Base-by-base conservation (phyloP, 2,888 invertebrate genomes). In the Cerastoderma edule region DNA sequence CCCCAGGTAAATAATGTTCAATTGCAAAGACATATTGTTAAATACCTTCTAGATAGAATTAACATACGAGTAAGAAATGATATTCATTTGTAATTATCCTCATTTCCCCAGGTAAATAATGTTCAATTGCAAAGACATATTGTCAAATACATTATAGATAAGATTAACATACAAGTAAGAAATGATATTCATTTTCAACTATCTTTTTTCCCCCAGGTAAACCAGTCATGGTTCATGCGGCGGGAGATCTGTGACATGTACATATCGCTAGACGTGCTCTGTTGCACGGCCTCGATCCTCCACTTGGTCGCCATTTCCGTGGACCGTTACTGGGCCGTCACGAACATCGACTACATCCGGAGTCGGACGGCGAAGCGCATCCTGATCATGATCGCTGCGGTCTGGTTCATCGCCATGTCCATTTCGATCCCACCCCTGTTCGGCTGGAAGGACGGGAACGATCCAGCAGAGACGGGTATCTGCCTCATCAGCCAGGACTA, bases 251-350 rank as follows among this genome's bases (percentile, higher is more conserved):
- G 99, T 93, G 98, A 98, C 93, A 97, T 98, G 95, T 99, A 98
- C 98, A 98, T 98, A 46, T 97, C 97, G 53, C 96, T 97, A 87
- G 99, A 99, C 93, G 98, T 99, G n/a, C 95, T 99, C 0, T 97
- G 98, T 94, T 99, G 99, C 93, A 98, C 99, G 0, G 97, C 98
- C 68, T 97, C 98, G 87, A 98, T 99, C 92, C 95, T 99, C 89
- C 99, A 99, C 94, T 95, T 99, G 83, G 97, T 99, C 85, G 97
- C 98, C 88, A 98, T 99, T 90, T 98, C 99, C 83, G 95, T 98
- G 85, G 98, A 99, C 94, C 96, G 98, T 74, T 99, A 98, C 94
- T 99, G 99, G 99, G 98, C 99, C 75, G 98, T 99, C 89, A 99
- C 99, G 75, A 96, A 97, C 93, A 96, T 99, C 83, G 98, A 98